Evolutionary conservation across 2,113 vertebrate genomes (phyloP), one percentile per base, ranked within the genome.

Genomic region (Hydropotes inermis): DNA sequence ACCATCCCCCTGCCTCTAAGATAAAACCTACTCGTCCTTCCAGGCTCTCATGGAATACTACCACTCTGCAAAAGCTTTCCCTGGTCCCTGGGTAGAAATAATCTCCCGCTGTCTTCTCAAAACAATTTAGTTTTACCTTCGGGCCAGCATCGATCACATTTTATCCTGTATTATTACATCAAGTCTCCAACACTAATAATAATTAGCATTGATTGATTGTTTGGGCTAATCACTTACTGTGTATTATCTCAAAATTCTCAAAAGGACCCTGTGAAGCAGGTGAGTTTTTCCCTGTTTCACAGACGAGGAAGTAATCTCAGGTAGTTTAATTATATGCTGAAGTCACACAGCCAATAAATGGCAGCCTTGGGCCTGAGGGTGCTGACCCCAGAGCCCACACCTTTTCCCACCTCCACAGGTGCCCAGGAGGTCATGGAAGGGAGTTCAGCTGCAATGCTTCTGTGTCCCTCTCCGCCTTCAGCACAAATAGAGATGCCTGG

Each of bases 351-450:
- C 27, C 50, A 4, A 45, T 16, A 16, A 19, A 15, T 6, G 11
- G 36, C 0, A 1, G 33, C 23, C 28, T 64, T 30, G 2, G 12
- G 10, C 9, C 13, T 0, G 1, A 8, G 67, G 1, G 7, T 23
- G 82, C 39, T 57, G 36, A 19, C 52, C 43, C 84, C 39, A 13
- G 39, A 85, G 28, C 6, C 4, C 11, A 23, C 6, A 3, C 17
- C 7, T 28, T 30, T 6, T 3, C 27, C 74, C 3, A 3, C 6
- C 28, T 45, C 43, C 6, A 15, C 0, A 5, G 21, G 21, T 0
- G 5, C 43, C 19, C 58, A 5, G 15, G 55, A 87, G 10, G 23
- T 60, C 15, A 7, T 1, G 47, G 5, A 2, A 6, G 28, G 21
- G 76, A 87, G n/a, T 10, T 27, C 55, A 12, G 12, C 70, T 39